Percentiles rank a stretch among this genome's conserved stretches.
Evolutionary conservation across 1,140 invertebrate genomes (phyloP).

Genomic region (Helicoverpa armigera): DNA sequence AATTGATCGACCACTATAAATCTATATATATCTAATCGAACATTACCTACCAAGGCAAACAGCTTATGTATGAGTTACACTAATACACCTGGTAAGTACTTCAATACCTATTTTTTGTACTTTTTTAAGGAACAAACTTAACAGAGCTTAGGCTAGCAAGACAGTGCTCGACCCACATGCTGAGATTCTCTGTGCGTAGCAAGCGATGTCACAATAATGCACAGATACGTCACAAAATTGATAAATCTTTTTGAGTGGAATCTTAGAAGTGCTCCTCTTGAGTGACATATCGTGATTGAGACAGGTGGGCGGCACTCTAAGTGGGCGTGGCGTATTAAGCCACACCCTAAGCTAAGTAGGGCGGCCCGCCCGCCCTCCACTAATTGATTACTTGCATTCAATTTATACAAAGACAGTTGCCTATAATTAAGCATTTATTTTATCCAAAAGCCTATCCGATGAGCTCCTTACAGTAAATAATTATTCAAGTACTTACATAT

Average conservation of each 20-base stretch:
- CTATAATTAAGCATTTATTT: slow-evolving; percentile 7
- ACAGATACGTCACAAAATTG: background rate
- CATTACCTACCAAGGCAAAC: no score
- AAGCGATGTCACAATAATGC: background rate
- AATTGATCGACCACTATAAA: no score
- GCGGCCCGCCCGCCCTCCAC: slow-evolving; percentile 54
- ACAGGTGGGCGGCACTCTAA: slow-evolving; percentile 45
- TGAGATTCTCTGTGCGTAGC: no score
- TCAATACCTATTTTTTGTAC: no score
- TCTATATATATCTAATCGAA: no score
- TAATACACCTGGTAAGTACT: no score
- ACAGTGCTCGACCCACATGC: no score
- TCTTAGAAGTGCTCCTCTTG: slow-evolving; percentile 25
- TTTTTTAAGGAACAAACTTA: no score
- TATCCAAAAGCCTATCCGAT: slow-evolving; percentile 12
- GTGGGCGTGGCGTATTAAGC: slow-evolving; percentile 53
- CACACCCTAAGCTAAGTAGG: slow-evolving; percentile 54
- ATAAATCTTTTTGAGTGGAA: slow-evolving; percentile 5
- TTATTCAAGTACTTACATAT: no score
- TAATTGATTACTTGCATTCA: slow-evolving; percentile 55
- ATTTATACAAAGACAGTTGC: slow-evolving; percentile 1
- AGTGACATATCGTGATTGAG: slow-evolving; percentile 52
- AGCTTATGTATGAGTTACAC: no score
- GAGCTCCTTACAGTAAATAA: background rate
- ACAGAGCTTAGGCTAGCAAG: no score